Base-by-base conservation (phyloP, 2,113 vertebrate genomes). In the Arothron firmamentum region DNA sequence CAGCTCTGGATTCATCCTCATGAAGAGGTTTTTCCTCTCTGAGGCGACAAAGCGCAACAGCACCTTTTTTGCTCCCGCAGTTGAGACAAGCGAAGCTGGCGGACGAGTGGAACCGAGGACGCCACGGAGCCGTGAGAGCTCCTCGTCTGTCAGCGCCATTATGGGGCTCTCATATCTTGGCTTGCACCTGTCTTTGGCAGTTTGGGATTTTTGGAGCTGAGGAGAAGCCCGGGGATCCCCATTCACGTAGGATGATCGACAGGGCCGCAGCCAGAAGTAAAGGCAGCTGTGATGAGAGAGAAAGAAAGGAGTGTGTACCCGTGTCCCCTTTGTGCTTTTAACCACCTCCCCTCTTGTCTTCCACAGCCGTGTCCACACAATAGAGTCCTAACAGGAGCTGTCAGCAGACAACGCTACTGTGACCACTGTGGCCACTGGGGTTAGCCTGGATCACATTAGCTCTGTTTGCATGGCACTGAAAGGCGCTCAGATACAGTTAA, bases 331-430 rank as follows among this genome's bases (percentile, higher is more conserved):
- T 90, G 85, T 91, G 84, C 75, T 75, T 81, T 80, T 87, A 85
- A 89, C 87, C 65, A 78, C 73, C 83, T 75, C 77, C 77, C 72
- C 75, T 85, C 81, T 80, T 86, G 77, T 88, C 85, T 79, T 81
- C 80, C 70, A 49, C 50, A 52, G 78, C 87, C 84, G 58, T 85
- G 81, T 90, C 89, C 62, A 70, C 79, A 89, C 91, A 92, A 86
- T 86, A 79, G 84, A 77, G 75, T 77, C 80, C 62, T 90, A 93
- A 94, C 87, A 92, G 92, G 62, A 92, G 79, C 92, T 94, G 92
- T 95, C 94, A 93, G 81, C 92, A 52, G 75, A 77, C 59, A 46
- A 82, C 83, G 88, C 88, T 87, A 75, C 80, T 75, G 79, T 78
- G 76, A 78, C 69, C 77, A 84, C 73, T 65, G 25, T 1, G 68